Percentiles rank a stretch among this genome's conserved stretches.
Conservation (phyloP, 2,888 invertebrate species). For the Cartodere bifasciata region DNA sequence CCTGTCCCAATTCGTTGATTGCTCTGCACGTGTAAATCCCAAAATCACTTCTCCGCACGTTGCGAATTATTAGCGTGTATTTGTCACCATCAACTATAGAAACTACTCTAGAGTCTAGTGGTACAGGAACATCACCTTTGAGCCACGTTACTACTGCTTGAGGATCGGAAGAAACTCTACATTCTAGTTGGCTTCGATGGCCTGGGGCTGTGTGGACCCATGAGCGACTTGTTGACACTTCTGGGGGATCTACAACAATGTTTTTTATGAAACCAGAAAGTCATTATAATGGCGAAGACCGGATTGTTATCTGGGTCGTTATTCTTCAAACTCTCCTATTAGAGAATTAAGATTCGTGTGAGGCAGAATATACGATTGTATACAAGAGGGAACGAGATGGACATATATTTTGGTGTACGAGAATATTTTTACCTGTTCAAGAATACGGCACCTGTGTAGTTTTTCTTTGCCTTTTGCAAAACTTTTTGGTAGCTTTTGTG, state of each 20-base stretch:
- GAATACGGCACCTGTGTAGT: no score
- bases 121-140: conserved; percentile 46
- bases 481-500: no score
- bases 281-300: no score
- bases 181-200: conserved; percentile 55
- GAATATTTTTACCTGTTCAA: no score
- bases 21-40: conserved; percentile 71
- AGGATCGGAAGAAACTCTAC: conserved; percentile 56
- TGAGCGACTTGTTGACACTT: conserved; percentile 47
- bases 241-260: conserved; percentile 63
- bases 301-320: no score
- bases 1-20: conserved; percentile 59
- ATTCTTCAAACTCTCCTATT: no score
- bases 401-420: no score
- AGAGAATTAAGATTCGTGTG: no score
- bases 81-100: conserved; percentile 37
- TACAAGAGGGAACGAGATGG: no score
- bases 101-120: conserved; percentile 34
- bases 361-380: no score
- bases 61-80: conserved; percentile 55
- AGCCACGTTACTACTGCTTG: conserved; percentile 56
- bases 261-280: no score
- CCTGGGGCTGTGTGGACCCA: conserved; percentile 67
- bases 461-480: no score
- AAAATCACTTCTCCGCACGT: conserved; percentile 54